Conservation (phyloP, 2,888 invertebrate genomes). For the Sycophila texana region DNA sequence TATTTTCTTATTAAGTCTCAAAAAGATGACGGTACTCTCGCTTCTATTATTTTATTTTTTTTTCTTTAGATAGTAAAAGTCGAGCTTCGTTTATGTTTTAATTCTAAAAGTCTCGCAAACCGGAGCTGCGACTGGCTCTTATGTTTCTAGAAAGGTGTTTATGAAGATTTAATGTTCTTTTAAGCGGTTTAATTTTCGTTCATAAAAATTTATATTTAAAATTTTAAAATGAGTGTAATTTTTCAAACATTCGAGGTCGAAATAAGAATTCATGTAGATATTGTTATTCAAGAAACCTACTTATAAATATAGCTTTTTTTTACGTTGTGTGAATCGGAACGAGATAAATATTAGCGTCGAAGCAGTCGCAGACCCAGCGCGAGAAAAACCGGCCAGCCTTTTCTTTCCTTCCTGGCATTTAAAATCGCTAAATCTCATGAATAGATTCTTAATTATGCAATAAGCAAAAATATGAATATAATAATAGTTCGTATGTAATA, state of each 20-base stretch:
- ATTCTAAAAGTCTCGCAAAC: constrained; percentile 42
- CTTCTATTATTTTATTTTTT: constrained; percentile 52
- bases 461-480: constrained; percentile 75
- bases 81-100: constrained; percentile 49
- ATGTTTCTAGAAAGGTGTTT: constrained; percentile 35
- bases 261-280: neutral
- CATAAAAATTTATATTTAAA: constrained; percentile 11
- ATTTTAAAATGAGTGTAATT: neutral
- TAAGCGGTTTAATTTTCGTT: neutral
- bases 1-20: constrained; percentile 56
- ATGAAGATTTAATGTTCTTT: neutral
- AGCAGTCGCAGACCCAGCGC: constrained; percentile 43
- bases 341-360: neutral
- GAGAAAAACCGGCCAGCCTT: constrained; percentile 48
- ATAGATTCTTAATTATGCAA: constrained; percentile 72
- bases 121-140: constrained; percentile 39
- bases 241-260: neutral
- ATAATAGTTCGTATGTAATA: constrained; percentile 71
- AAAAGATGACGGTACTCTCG: constrained; percentile 58
- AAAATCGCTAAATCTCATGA: constrained; percentile 68
- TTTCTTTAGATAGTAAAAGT: constrained; percentile 52
- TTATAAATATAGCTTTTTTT: constrained; percentile 39
- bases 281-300: neutral
- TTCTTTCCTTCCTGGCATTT: constrained; percentile 56
- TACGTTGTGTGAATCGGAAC: constrained; percentile 6